Evolutionary conservation across 2,888 invertebrate genomes (phyloP), one percentile per base, ranked within the genome.

Genomic region (Athalia cordata): DNA sequence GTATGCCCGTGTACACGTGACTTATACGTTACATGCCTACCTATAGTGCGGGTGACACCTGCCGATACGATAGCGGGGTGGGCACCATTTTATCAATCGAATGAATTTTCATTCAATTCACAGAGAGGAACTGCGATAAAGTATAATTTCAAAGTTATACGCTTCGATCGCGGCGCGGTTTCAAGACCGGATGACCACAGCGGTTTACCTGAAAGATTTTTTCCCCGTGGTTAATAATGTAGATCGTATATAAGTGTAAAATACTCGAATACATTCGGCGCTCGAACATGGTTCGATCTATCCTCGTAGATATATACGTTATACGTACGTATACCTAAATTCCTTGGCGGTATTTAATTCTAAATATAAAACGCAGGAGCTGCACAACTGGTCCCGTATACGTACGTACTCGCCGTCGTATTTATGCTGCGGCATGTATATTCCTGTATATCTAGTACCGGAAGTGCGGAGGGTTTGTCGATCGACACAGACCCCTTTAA

Each of bases 231-330:
- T n/a, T n/a, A n/a, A n/a, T n/a, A n/a, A n/a, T n/a, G n/a, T n/a
- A n/a, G n/a, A n/a, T n/a, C n/a, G n/a, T n/a, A n/a, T 29, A 29
- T 29, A 29, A 29, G n/a, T n/a, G n/a, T 29, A 29, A 29, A 2
- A 29, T 29, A 29, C 29, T 29, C 2, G 79, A 77, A 65, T 65
- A 59, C 79, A 78, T 81, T 83, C 80, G 29, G 29, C 29, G 29
- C 29, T 29, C 83, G 81, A 80, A 82, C 80, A 81, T 80, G 70
- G 80, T 77, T 80, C 80, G 81, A 83, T 82, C 81, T 81, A 80
- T 80, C 80, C 77, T 78, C 81, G 81, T 81, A 55, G 11, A 29
- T 52, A 52, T 68, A 55, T 8, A 55, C 8, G 55, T 29, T 29
- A 29, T 2, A 29, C 29, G 29, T 29, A n/a, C 2, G n/a, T 55